Evolutionary conservation across 2,888 invertebrate species (phyloP), one percentile per base, ranked within the genome.

Genomic region (Diploptera punctata): DNA sequence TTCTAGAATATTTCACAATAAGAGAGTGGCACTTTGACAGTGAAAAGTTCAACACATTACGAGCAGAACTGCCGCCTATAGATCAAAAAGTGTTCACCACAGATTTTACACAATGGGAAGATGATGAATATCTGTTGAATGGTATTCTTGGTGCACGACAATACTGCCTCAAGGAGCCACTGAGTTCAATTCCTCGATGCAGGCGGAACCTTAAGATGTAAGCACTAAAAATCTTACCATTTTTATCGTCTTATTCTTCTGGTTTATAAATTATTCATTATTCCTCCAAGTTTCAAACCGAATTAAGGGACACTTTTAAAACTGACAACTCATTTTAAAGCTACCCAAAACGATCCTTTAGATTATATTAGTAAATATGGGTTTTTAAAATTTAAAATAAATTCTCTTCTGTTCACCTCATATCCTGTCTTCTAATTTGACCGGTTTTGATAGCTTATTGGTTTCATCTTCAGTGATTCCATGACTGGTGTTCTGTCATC

Each of bases 71-170:
- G 54, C 85, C 82, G 0, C 80, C 82, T 0, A 82, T 82, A 16
- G 93, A 92, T 75, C 84, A 82, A 76, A 81, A 89, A 68, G 83
- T 84, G 0, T 95, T 93, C 78, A 84, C 83, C 76, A 81, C 81
- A 79, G 82, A 85, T 75, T 81, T 81, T 16, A 83, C 83, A 70
- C 83, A 83, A 57, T 79, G 91, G 1, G 82, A 89, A 76, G 91
- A 91, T 87, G 86, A 90, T 69, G 81, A 86, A 0, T 94, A 91
- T 79, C 81, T 93, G 76, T 84, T 87, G 76, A 86, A 84, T 80
- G 94, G 94, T 79, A 89, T 96, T 33, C 86, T 92, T 75, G 97
- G 97, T 0, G 90, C 93, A n/a, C 87, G 97, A 18, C 89, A 91
- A 77, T 97, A 88, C 81, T 92, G 94, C 79, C 85, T 95, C 71